A percentile compares a stretch with the other conserved stretches of the same genome.
Conservation (phyloP, 2,888 invertebrate genomes). For the Lithophane ornitopus region DNA sequence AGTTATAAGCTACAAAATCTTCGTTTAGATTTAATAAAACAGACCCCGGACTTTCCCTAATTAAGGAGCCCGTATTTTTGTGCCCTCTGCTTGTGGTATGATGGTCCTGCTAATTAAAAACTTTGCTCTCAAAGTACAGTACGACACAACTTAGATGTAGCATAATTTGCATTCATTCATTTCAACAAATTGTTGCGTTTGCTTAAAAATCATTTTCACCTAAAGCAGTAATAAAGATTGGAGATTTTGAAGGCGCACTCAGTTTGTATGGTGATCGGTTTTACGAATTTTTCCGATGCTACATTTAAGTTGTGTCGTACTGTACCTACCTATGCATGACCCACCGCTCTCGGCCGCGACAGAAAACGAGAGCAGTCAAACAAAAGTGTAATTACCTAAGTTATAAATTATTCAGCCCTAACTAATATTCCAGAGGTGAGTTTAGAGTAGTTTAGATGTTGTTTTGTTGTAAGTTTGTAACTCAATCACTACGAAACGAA, state of each 20-base stretch:
- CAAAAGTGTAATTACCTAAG: constrained; percentile 13
- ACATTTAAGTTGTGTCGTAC: too few relatives aligned
- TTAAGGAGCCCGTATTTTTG: constrained; percentile 34
- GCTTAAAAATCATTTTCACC: too few relatives aligned
- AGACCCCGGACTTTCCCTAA: constrained; percentile 10
- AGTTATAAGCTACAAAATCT: constrained; percentile 24
- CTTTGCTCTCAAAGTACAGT: constrained; percentile 19
- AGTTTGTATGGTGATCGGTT: too few relatives aligned
- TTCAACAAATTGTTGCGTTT: too few relatives aligned
- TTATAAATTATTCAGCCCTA: not conserved
- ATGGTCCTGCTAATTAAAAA: constrained; percentile 44
- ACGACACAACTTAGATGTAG: too few relatives aligned
- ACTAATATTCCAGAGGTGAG: not conserved
- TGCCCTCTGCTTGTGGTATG: constrained; percentile 20
- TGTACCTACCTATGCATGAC: not conserved
- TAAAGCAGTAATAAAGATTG: too few relatives aligned
- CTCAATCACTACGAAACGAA: not conserved
- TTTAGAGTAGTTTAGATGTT: not conserved
- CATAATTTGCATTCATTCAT: too few relatives aligned
- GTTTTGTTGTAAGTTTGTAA: not conserved
- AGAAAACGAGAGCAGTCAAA: not conserved
- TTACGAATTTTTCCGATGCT: too few relatives aligned
- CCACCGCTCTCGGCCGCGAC: not conserved
- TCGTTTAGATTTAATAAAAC: constrained; percentile 26
- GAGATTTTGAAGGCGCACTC: too few relatives aligned